Conservation (phyloP, 2,888 invertebrate species). For the Eutolmus rufibarbis region DNA sequence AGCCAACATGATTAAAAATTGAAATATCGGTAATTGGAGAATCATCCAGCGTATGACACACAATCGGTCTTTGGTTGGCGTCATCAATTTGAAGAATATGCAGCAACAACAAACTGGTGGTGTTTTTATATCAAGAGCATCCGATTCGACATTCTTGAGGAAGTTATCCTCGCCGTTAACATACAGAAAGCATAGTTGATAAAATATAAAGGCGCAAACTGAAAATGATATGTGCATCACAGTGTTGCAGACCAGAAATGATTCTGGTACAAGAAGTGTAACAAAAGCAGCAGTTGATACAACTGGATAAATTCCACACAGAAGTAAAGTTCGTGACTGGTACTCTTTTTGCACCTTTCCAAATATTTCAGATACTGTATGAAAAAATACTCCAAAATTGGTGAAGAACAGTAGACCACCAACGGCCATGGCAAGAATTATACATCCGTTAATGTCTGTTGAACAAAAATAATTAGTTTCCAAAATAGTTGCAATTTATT, state of each 20-base stretch:
- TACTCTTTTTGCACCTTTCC: conserved; percentile 52
- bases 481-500: neutral
- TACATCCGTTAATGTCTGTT: conserved; percentile 58
- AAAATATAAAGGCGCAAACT: conserved; percentile 56
- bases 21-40: conserved; percentile 60
- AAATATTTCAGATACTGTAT: conserved; percentile 53
- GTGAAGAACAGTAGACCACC: conserved; percentile 55
- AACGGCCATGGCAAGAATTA: conserved; percentile 56
- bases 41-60: conserved; percentile 56
- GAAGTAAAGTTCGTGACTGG: conserved; percentile 51
- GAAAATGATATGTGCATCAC: conserved; percentile 60
- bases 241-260: conserved; percentile 59
- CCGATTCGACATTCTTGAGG: conserved; percentile 60
- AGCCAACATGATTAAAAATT: conserved; percentile 58
- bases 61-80: conserved; percentile 55
- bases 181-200: conserved; percentile 59
- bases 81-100: conserved; percentile 54
- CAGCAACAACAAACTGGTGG: conserved; percentile 58
- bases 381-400: conserved; percentile 56
- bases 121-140: conserved; percentile 56
- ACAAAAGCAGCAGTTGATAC: conserved; percentile 56
- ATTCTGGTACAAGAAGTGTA: conserved; percentile 58
- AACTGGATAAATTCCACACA: conserved; percentile 58
- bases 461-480: neutral
- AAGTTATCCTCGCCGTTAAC: conserved; percentile 57